A percentile compares a stretch with the other conserved stretches of the same genome.
These are phyloP conservation scores for Chaetops frenatus DNA, from an alignment of 2,113 vertebrate species.

Conservation along the genomic window DNA sequence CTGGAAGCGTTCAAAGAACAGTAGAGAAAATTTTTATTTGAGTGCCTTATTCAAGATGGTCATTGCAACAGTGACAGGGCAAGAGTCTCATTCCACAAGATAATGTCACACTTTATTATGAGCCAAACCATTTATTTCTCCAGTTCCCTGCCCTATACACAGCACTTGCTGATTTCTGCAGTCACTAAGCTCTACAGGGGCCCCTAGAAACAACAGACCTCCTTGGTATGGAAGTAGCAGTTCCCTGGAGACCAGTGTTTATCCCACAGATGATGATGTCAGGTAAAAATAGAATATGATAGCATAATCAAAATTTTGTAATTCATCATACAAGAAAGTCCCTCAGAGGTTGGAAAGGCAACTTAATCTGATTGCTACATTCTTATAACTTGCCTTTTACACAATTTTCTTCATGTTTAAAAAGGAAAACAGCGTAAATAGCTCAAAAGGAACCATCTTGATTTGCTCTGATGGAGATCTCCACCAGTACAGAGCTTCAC, in stretches of 20 bases:
- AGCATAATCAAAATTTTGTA: background rate
- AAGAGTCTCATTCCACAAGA: background rate
- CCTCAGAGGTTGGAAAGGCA: background rate
- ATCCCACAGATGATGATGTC: background rate
- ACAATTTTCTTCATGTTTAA: background rate
- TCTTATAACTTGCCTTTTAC: background rate
- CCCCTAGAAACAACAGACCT: background rate
- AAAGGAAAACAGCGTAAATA: background rate
- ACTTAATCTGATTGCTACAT: background rate
- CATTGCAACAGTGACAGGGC: background rate
- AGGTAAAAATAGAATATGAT: background rate
- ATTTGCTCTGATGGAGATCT: background rate
- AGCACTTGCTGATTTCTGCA: background rate
- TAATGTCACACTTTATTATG: background rate
- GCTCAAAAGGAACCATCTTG: background rate
- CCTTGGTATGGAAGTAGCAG: background rate
- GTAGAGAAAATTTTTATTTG: background rate
- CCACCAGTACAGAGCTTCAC: background rate
- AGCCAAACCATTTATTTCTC: background rate
- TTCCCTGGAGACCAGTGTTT: background rate
- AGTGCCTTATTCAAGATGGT: background rate
- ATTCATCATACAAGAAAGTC: background rate
- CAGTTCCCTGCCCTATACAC: background rate
- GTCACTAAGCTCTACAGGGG: background rate
- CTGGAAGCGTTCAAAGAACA: background rate